A percentile compares a stretch with the other conserved stretches of the same genome.
phyloP scores from a whole-genome alignment of 2,797 vertebrate genomes.

The Urophycis tenuis region DNA sequence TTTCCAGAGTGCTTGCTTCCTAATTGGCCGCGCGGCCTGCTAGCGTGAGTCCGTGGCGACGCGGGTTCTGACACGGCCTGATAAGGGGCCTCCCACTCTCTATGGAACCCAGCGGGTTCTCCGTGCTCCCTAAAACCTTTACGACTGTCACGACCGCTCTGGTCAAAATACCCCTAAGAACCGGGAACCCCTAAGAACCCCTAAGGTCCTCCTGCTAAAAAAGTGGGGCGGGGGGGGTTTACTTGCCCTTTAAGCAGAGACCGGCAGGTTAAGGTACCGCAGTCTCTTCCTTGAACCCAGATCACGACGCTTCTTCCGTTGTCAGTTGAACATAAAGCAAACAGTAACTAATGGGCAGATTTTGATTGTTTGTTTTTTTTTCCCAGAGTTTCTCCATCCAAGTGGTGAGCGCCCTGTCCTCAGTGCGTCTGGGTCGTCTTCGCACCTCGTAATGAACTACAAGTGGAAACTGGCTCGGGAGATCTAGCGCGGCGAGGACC shows the following conservation, averaged over 20 bases:
- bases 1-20: not conserved
- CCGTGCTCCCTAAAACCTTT: too few relatives aligned
- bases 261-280: too few relatives aligned
- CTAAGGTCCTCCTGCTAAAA: not conserved
- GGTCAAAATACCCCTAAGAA: too few relatives aligned
- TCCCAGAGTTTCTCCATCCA: not conserved
- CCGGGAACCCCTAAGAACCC: too few relatives aligned
- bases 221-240: not conserved
- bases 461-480: constrained; percentile 53
- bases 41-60: too few relatives aligned
- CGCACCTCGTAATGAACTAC: constrained; percentile 45
- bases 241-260: too few relatives aligned
- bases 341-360: not conserved
- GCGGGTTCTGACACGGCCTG: too few relatives aligned
- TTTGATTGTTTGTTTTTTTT: not conserved
- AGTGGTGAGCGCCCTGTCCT: not conserved
- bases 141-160: not conserved
- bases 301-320: not conserved
- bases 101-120: too few relatives aligned
- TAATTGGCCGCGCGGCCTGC: too few relatives aligned
- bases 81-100: too few relatives aligned
- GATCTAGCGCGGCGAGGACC: constrained; percentile 43
- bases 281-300: not conserved
- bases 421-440: not conserved
- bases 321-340: not conserved